Conservation (phyloP, 1,140 invertebrate genomes). For the Epicauta chinensis region DNA sequence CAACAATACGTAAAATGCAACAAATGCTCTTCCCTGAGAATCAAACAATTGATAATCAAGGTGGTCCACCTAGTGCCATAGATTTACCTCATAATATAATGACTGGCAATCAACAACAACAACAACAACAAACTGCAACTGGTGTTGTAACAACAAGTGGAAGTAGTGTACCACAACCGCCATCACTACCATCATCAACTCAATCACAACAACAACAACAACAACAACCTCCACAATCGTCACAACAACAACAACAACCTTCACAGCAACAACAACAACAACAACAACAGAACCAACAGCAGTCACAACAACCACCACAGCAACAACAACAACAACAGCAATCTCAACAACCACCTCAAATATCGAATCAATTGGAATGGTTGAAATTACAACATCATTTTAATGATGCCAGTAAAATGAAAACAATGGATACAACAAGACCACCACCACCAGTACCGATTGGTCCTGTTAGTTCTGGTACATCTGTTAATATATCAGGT, state of each 20-base stretch:
- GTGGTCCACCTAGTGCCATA: slow-evolving; percentile 12
- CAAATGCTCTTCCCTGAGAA: slow-evolving; percentile 84
- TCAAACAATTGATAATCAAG: slow-evolving; percentile 40
- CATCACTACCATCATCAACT: slow-evolving; percentile 42
- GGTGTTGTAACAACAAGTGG: slow-evolving; percentile 5
- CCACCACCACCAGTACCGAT: slow-evolving; percentile 30
- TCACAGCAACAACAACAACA: slow-evolving; percentile 26
- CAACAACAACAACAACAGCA: neutral
- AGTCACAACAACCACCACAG: slow-evolving; percentile 10
- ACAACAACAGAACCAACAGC: slow-evolving; percentile 38
- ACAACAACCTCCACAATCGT: slow-evolving; percentile 4
- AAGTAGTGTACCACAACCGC: slow-evolving; percentile 25
- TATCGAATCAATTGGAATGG: slow-evolving; percentile 70
- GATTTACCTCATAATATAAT: slow-evolving; percentile 7
- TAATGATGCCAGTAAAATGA: slow-evolving; percentile 58
- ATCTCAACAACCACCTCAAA: slow-evolving; percentile 29
- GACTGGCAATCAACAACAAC: neutral
- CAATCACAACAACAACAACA: slow-evolving; percentile 7
- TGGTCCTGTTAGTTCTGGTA: slow-evolving; percentile 24
- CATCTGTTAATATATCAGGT: slow-evolving; percentile 1
- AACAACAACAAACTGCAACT: slow-evolving; percentile 5
- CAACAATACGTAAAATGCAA: slow-evolving; percentile 87
- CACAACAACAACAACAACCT: slow-evolving; percentile 43
- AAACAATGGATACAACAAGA: slow-evolving; percentile 24
- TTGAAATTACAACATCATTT: slow-evolving; percentile 82